A percentile compares a stretch with the other conserved stretches of the same genome.
Conservation (phyloP, 1,140 invertebrate genomes). For the Andricus grossulariae region DNA sequence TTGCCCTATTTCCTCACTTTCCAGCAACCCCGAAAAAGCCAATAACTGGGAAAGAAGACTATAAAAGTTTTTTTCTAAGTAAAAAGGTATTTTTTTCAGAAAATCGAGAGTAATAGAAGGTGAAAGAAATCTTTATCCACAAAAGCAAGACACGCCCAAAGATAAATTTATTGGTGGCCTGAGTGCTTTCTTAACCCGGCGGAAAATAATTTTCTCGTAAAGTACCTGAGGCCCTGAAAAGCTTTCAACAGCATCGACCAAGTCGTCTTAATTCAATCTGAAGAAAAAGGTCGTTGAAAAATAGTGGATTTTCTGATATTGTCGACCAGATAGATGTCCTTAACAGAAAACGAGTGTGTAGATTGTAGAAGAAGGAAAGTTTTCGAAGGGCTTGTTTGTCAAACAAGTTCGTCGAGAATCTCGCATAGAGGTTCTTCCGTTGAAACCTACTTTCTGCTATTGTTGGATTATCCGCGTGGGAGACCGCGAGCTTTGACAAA, state of each 20-base stretch:
- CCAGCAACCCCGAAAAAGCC: too few species aligned
- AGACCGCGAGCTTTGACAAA: conserved; percentile 29
- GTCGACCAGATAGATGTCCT: not conserved
- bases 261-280: conserved; percentile 5
- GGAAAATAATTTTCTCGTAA: conserved; percentile 10
- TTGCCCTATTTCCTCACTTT: too few species aligned
- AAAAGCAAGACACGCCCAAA: not conserved
- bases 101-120: not conserved
- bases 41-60: too few species aligned
- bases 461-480: conserved; percentile 48
- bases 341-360: not conserved
- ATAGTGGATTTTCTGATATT: conserved; percentile 14
- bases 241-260: conserved; percentile 21
- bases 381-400: conserved; percentile 33
- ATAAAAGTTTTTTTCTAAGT: too few species aligned
- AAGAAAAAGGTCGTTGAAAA: not conserved
- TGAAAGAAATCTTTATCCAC: not conserved
- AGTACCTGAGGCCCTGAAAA: conserved; percentile 19
- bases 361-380: not conserved
- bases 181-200: conserved; percentile 23
- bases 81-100: too few species aligned
- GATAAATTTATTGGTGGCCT: conserved; percentile 28
- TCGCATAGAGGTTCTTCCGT: conserved; percentile 12
- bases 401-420: conserved; percentile 29
- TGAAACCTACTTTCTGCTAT: not conserved